A percentile compares a stretch with the other conserved stretches of the same genome.
These are phyloP conservation scores for Salvelinus sp. DNA, from an alignment of 2,113 vertebrate species.

Conservation along the genomic window DNA sequence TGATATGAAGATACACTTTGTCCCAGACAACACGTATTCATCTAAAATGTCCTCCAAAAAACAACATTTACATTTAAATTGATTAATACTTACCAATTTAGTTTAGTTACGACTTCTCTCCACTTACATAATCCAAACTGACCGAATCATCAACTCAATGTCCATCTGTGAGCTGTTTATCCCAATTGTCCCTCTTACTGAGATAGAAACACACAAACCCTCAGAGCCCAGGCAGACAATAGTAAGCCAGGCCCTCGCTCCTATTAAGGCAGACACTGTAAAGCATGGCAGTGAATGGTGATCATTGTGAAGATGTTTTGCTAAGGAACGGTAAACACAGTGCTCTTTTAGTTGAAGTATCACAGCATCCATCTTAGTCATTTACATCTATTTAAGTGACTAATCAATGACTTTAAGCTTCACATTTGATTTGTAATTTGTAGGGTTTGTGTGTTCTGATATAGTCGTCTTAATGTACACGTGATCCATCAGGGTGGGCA, in stretches of 20 bases:
- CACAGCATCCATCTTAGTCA: not conserved
- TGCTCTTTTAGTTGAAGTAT: slow-evolving; percentile 24
- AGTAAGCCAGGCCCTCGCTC: slow-evolving; percentile 60
- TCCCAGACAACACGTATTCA: not conserved
- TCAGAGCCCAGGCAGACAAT: slow-evolving; percentile 53
- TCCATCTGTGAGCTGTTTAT: slow-evolving; percentile 48
- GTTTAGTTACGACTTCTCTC: not conserved
- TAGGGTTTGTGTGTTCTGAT: not conserved
- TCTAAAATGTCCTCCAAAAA: not conserved
- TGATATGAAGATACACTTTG: not conserved
- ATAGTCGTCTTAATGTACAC: slow-evolving; percentile 13
- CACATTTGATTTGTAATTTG: not conserved
- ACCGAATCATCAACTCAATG: slow-evolving; percentile 38
- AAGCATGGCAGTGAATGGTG: slow-evolving; percentile 55
- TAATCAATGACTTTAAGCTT: not conserved
- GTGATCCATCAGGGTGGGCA: slow-evolving; percentile 12
- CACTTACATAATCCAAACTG: slow-evolving; percentile 23
- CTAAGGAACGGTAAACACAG: slow-evolving; percentile 16
- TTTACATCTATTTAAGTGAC: not conserved
- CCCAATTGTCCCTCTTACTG: slow-evolving; percentile 39
- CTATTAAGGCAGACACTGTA: slow-evolving; percentile 58
- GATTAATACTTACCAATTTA: slow-evolving; percentile 38
- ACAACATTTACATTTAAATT: not conserved
- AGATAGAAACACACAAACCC: slow-evolving; percentile 56
- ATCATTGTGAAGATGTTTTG: slow-evolving; percentile 60